Base-by-base conservation (phyloP, 2,888 invertebrate genomes). In the Octodonta nipae region DNA sequence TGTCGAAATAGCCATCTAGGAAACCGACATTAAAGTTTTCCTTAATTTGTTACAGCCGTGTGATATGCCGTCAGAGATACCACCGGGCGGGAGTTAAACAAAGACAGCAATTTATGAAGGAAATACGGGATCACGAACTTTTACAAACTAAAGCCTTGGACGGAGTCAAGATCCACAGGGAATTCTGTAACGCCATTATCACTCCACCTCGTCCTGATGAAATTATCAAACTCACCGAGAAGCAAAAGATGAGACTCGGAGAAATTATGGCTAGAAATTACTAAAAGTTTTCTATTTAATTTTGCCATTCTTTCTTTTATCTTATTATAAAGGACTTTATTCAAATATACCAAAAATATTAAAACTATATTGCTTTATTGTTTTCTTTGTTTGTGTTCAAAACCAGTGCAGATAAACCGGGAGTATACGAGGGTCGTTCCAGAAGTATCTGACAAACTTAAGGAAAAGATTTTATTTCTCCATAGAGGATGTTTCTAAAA, bases 51-150 rank as follows among this genome's bases (percentile, higher is more conserved):
- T 62, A 28, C 61, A 78, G 78, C 52, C 58, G 70, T 26, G 71
- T 75, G n/a, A 66, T 73, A 8, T 77, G 77, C 50, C 70, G 73
- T 3, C 71, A 71, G 43, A 67, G 77, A 30, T 71, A 73, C 45
- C 64, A 66, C 41, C 63, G 59, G 54, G 62, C 67, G 0, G 67
- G 64, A 26, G 60, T 61, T 32, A 61, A 64, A 11, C 71, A 70
- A 43, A 66, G 66, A 29, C 66, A 60, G 28, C 75, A 76, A 45
- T 68, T 78, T 43, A 69, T 71, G 60, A 66, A 57, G 33, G 76
- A 78, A 54, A 65, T 78, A 2, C 64, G 65, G 43, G 66, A 66
- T 43, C 71, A 75, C 45, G 71, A 76, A 53, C 64, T 65, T 40
- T 64, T 75, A 33, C 76, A 76, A 50, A 58, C 67, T 5, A 70